These are phyloP conservation scores for Agriopis aurantiaria DNA, from an alignment of 2,888 invertebrate species.

Conservation along the genomic window DNA sequence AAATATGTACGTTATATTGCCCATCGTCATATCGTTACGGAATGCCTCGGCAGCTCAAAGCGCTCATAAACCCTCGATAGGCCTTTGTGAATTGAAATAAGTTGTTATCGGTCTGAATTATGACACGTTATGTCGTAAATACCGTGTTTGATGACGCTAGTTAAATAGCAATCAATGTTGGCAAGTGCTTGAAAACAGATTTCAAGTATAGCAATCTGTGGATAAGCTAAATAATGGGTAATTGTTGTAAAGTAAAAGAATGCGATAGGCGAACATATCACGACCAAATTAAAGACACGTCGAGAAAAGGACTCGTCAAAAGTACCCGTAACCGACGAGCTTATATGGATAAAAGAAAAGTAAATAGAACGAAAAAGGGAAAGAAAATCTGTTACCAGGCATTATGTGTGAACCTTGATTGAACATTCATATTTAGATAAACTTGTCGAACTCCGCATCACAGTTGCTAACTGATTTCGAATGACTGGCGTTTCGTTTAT, in stretches of 20 bases:
- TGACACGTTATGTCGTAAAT: slow-evolving; percentile 30
- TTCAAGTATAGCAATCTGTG: not conserved
- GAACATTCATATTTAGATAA: too few relatives aligned
- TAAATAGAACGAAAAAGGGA: too few relatives aligned
- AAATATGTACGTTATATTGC: slow-evolving; percentile 14
- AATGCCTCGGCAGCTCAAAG: slow-evolving; percentile 26
- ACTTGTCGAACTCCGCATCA: too few relatives aligned
- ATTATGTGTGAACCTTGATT: too few relatives aligned
- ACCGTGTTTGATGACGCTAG: slow-evolving; percentile 23
- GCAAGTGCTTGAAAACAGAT: slow-evolving; percentile 17
- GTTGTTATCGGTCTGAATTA: slow-evolving; percentile 42
- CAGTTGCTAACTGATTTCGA: too few relatives aligned
- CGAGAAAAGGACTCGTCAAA: too few relatives aligned
- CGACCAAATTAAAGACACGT: too few relatives aligned
- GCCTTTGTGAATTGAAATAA: slow-evolving; percentile 45
- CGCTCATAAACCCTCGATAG: slow-evolving; percentile 36
- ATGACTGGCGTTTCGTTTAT: too few relatives aligned
- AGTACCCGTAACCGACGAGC: too few relatives aligned
- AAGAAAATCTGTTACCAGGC: too few relatives aligned
- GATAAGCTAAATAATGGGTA: not conserved
- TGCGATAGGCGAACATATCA: too few relatives aligned
- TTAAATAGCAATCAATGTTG: slow-evolving; percentile 27
- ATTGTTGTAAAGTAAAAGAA: not conserved
- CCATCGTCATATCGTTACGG: slow-evolving; percentile 29
- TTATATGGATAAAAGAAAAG: too few relatives aligned